phyloP scores from a whole-genome alignment of 92 coral and sea anemone species.

The Nematostella vectensis region DNA sequence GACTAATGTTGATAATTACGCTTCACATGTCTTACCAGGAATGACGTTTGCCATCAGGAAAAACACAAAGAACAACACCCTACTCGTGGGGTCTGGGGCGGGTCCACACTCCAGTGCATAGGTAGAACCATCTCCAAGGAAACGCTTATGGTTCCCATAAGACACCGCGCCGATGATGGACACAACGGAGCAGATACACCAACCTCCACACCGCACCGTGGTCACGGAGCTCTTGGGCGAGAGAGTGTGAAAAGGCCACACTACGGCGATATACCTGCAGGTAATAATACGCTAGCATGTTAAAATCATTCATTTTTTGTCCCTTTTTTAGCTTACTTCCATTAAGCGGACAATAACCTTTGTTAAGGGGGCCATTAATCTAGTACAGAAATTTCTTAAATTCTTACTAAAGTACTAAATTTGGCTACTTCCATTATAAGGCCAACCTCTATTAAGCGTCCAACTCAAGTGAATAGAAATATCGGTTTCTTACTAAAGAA shows the following conservation, averaged over 20 bases:
- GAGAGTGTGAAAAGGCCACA: not conserved
- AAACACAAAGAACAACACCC: not conserved
- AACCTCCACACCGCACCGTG: not conserved
- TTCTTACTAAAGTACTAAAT: too few relatives aligned
- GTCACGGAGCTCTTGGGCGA: not conserved
- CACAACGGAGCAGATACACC: not conserved
- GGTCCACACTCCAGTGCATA: not conserved
- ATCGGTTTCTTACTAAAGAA: too few relatives aligned
- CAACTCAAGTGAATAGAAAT: too few relatives aligned
- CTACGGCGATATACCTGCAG: not conserved
- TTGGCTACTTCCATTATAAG: too few relatives aligned
- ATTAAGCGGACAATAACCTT: too few relatives aligned
- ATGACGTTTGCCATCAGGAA: not conserved
- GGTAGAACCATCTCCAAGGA: not conserved
- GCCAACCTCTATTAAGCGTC: too few relatives aligned
- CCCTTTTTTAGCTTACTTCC: too few relatives aligned
- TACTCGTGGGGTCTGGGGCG: not conserved
- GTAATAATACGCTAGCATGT: too few relatives aligned
- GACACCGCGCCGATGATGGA: not conserved
- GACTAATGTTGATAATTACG: not conserved
- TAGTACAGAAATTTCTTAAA: too few relatives aligned
- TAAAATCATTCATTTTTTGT: too few relatives aligned
- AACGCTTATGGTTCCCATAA: not conserved
- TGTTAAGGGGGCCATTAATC: too few relatives aligned
- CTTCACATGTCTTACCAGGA: not conserved